Evolutionary conservation across 1,140 invertebrate species (phyloP).

Genomic region (Danaus melanippus): DNA sequence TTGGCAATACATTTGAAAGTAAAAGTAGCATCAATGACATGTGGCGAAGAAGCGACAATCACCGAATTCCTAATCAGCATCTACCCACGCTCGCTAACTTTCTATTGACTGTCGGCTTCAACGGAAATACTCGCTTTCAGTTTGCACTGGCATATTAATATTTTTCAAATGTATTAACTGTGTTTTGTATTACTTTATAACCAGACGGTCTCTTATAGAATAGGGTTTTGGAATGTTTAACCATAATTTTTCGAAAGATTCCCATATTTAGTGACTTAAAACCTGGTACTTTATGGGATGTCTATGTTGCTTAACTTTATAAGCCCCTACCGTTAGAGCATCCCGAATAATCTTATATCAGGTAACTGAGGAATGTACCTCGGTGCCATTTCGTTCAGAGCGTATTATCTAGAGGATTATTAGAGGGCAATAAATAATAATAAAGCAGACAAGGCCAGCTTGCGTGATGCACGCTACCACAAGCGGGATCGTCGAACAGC

Average conservation of each 20-base stretch:
- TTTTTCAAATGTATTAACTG: too few relatives aligned
- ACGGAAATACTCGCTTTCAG: constrained; percentile 11
- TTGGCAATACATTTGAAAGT: constrained; percentile 28
- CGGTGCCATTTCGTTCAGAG: constrained; percentile 26
- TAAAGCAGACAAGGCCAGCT: constrained; percentile 44
- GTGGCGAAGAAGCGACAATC: constrained; percentile 22
- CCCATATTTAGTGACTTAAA: too few relatives aligned
- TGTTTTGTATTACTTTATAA: too few relatives aligned
- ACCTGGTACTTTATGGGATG: too few relatives aligned
- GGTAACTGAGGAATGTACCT: constrained; percentile 16
- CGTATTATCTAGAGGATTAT: constrained; percentile 55
- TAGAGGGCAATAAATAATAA: constrained; percentile 66
- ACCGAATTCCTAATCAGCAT: constrained; percentile 36
- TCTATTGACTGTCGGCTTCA: constrained; percentile 26
- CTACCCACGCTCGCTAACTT: constrained; percentile 28
- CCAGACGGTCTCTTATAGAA: background rate
- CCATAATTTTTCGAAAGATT: too few relatives aligned
- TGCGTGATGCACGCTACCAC: constrained; percentile 64
- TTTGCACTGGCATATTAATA: constrained; percentile 6
- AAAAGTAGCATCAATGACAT: constrained; percentile 31
- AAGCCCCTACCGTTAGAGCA: too few relatives aligned
- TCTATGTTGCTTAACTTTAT: too few relatives aligned
- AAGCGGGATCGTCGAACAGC: constrained; percentile 9
- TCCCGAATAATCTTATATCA: constrained; percentile 18
- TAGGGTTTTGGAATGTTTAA: background rate